These are phyloP conservation scores for Dyspetes luteomarginatus DNA, from an alignment of 2,888 invertebrate species.

Conservation along the genomic window DNA sequence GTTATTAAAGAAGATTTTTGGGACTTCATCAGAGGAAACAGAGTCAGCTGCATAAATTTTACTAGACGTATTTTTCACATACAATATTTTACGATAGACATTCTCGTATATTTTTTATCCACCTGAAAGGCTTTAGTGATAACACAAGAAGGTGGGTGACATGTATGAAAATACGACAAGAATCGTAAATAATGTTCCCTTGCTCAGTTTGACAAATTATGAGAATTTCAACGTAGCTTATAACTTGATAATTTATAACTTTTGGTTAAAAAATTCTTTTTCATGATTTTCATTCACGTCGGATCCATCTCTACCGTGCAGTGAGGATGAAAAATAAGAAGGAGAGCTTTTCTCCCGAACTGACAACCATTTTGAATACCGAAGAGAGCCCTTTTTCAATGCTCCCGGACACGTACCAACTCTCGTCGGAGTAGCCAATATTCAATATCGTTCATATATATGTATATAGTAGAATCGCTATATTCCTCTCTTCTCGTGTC, in stretches of 20 bases:
- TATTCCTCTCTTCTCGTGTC: slow-evolving; percentile 19
- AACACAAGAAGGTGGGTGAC: too few species aligned
- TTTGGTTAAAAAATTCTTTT: background rate
- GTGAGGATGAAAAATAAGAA: slow-evolving; percentile 1
- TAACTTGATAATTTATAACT: background rate
- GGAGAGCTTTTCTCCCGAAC: background rate
- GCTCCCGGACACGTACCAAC: slow-evolving; percentile 37
- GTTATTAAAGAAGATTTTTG: too few species aligned
- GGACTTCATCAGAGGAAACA: too few species aligned
- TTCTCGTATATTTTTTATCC: too few species aligned
- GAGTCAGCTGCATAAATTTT: too few species aligned
- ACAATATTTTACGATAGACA: too few species aligned
- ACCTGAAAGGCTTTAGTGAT: too few species aligned
- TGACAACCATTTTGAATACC: slow-evolving; percentile 64
- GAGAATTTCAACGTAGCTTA: background rate
- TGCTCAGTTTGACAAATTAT: too few species aligned
- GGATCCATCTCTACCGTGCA: slow-evolving; percentile 9
- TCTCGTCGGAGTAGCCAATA: slow-evolving; percentile 60
- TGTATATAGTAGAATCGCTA: background rate
- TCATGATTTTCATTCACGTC: slow-evolving; percentile 1
- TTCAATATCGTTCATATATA: slow-evolving; percentile 58
- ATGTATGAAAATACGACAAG: too few species aligned
- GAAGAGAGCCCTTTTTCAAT: slow-evolving; percentile 50
- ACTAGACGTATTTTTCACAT: too few species aligned
- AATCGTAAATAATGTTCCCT: too few species aligned